Evolutionary conservation across 2,888 invertebrate genomes (phyloP).

Genomic region (Noctuana brunneofusca): DNA sequence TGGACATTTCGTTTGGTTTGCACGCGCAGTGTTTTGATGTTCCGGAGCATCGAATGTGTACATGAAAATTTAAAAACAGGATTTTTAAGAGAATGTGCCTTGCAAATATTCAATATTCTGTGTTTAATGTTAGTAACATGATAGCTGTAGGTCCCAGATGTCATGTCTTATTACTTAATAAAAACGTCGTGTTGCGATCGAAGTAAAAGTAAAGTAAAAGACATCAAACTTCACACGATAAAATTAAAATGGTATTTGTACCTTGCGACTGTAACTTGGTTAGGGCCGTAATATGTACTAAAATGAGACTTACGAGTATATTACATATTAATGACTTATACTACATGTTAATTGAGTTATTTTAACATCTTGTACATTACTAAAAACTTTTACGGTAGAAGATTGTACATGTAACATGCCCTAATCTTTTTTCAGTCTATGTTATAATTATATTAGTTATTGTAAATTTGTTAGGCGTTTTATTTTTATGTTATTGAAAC

Average conservation of each 20-base stretch:
- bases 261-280: slow-evolving; percentile 47
- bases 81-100: slow-evolving; percentile 83
- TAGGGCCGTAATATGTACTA: slow-evolving; percentile 48
- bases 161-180: slow-evolving; percentile 39
- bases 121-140: slow-evolving; percentile 79
- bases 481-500: slow-evolving; percentile 60
- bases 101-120: slow-evolving; percentile 82
- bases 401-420: slow-evolving; percentile 32
- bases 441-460: slow-evolving; percentile 59
- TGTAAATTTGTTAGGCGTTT: slow-evolving; percentile 43
- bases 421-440: slow-evolving; percentile 43
- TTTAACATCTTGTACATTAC: slow-evolving; percentile 27
- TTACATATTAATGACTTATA: slow-evolving; percentile 25
- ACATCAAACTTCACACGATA: slow-evolving; percentile 33
- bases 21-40: slow-evolving; percentile 64
- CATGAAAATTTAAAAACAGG: slow-evolving; percentile 77
- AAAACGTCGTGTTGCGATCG: slow-evolving; percentile 34
- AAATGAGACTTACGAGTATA: slow-evolving; percentile 28
- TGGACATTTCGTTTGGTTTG: slow-evolving; percentile 51
- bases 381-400: slow-evolving; percentile 17
- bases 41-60: slow-evolving; percentile 66
- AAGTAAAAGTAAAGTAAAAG: too few relatives aligned
- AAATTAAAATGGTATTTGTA: slow-evolving; percentile 37
- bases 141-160: slow-evolving; percentile 60
- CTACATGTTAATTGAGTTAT: slow-evolving; percentile 8